Conservation (phyloP, 2,797 vertebrate genomes). For the Lepidocolaptes lacrymiger region DNA sequence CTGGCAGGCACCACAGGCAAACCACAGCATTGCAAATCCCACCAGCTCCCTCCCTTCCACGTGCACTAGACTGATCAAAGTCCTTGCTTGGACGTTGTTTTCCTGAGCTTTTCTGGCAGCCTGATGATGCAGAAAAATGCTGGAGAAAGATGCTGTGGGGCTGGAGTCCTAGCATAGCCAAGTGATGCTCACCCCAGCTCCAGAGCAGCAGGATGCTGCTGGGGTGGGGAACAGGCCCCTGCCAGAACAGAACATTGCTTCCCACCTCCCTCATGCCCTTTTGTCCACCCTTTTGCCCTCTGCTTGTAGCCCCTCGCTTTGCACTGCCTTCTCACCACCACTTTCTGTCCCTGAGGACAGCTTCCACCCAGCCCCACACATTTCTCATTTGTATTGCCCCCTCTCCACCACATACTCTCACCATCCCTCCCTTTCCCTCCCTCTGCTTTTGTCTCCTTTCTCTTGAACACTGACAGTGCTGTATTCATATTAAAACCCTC, state of each 20-base stretch:
- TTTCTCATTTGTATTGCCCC: not conserved
- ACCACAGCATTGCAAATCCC: not conserved
- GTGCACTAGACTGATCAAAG: not conserved
- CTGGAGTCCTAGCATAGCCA: not conserved
- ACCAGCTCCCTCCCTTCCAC: not conserved
- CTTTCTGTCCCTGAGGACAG: not conserved
- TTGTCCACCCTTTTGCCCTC: not conserved
- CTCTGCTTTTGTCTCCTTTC: not conserved
- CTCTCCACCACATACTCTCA: not conserved
- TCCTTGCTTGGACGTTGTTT: not conserved
- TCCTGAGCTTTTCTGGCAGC: not conserved
- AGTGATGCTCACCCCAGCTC: not conserved
- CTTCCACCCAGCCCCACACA: not conserved
- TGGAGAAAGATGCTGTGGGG: not conserved
- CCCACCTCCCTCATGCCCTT: not conserved
- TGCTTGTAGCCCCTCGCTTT: not conserved
- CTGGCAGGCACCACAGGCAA: not conserved
- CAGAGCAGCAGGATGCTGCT: not conserved
- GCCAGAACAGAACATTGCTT: not conserved
- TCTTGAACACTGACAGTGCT: not conserved
- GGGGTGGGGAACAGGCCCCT: not conserved
- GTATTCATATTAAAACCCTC: not conserved
- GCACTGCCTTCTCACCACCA: accelerated
- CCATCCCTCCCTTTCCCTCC: not conserved
- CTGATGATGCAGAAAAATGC: not conserved